These are phyloP conservation scores for Trachops cirrhosus DNA, from an alignment of 2,797 vertebrate genomes.

Conservation along the genomic window DNA sequence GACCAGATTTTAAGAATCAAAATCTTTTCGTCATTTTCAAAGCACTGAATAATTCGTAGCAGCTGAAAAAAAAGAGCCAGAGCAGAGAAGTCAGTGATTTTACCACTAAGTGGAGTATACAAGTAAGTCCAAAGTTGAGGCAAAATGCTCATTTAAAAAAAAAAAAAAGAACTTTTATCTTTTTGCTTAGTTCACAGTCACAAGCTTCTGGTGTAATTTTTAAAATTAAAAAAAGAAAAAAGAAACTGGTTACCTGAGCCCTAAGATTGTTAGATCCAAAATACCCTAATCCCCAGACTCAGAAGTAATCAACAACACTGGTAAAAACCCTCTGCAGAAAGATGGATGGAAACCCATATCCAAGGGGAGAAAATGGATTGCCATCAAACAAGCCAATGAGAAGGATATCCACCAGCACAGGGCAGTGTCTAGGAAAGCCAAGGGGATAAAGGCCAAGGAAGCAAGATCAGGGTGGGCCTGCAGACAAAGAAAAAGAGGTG, in stretches of 20 bases:
- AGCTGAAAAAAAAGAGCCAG: conserved; percentile 14
- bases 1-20: conserved; percentile 37
- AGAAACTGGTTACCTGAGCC: conserved; percentile 65
- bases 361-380: conserved; percentile 67
- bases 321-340: conserved; percentile 60
- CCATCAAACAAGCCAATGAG: conserved; percentile 80
- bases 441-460: conserved; percentile 90
- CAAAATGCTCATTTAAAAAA: conserved; percentile 12
- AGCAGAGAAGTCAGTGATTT: background rate
- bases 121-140: conserved; percentile 32
- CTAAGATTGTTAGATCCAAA: conserved; percentile 36
- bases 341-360: conserved; percentile 50
- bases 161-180: conserved; percentile 4
- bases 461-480: conserved; percentile 90
- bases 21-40: conserved; percentile 32
- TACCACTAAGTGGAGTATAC: background rate
- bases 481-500: conserved; percentile 85
- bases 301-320: conserved; percentile 53
- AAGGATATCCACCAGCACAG: conserved; percentile 92
- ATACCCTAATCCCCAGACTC: conserved; percentile 48
- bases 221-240: conserved; percentile 33
- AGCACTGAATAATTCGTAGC: conserved; percentile 44
- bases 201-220: conserved; percentile 39
- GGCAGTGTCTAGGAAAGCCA: conserved; percentile 91
- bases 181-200: background rate